phyloP scores from a whole-genome alignment of 37 sponge, comb jelly and placozoan genomes.

The Spongilla lacustris region DNA sequence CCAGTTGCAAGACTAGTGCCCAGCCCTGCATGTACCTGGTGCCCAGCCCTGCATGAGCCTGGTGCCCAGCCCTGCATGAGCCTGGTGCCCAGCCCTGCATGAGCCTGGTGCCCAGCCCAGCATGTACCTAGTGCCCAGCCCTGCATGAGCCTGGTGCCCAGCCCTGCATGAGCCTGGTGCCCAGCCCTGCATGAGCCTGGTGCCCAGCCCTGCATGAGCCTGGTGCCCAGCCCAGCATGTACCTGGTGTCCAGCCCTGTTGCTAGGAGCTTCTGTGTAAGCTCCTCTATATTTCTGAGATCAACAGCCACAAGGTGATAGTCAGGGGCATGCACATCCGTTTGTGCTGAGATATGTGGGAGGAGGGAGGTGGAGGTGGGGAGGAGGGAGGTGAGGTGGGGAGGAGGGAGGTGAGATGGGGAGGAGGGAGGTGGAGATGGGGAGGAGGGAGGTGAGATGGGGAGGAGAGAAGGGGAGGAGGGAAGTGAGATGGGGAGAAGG shows the following conservation, averaged over 20 bases:
- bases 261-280: slow-evolving; percentile 44
- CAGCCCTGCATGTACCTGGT: no score
- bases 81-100: no score
- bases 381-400: neutral
- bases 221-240: neutral
- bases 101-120: no score
- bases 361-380: neutral
- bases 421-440: neutral
- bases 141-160: neutral
- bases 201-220: slow-evolving; percentile 35
- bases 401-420: neutral
- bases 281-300: slow-evolving; percentile 55
- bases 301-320: slow-evolving; percentile 68
- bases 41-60: no score
- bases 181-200: slow-evolving; percentile 7
- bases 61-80: no score
- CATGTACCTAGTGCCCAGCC: no score
- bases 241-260: slow-evolving; percentile 59
- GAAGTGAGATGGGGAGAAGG: neutral
- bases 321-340: slow-evolving; percentile 43
- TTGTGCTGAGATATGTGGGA: neutral
- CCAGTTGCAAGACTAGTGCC: no score
- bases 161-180: neutral
- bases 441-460: neutral
- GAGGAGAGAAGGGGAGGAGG: neutral